phyloP scores from a whole-genome alignment of 2,797 vertebrate species.

The Chaenodraco wilsoni region DNA sequence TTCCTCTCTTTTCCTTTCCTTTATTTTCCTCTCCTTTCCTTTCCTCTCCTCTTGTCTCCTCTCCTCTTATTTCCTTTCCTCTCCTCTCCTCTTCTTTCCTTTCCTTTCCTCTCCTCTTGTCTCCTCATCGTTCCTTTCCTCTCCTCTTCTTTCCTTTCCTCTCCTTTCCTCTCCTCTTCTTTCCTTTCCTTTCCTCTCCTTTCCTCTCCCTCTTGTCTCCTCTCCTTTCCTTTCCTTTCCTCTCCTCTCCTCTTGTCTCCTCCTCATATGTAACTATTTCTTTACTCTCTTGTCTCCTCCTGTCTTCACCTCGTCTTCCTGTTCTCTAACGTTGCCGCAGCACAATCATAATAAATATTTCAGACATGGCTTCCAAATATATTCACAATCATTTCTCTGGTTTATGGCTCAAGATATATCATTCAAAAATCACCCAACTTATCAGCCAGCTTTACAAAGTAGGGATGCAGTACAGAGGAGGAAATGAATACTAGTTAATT shows the following conservation, averaged over 20 bases:
- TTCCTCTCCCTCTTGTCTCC: neutral
- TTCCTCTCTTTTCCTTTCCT: too few relatives aligned
- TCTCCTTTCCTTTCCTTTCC: too few relatives aligned
- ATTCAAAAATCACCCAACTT: neutral
- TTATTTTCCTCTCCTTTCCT: neutral
- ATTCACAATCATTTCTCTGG: constrained; percentile 38
- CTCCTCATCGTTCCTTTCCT: neutral
- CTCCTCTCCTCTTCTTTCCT: neutral
- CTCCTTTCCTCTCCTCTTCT: neutral
- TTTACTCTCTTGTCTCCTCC: constrained; percentile 20
- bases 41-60: neutral
- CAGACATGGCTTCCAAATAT: constrained; percentile 41
- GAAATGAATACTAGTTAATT: neutral
- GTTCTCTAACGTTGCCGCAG: constrained; percentile 3
- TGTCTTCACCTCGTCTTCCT: constrained; percentile 1
- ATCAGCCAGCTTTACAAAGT: constrained; percentile 17
- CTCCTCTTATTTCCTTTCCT: neutral
- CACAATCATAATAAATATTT: constrained; percentile 60
- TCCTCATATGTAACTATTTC: constrained; percentile 9
- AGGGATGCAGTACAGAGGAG: neutral
- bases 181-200: too few relatives aligned
- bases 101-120: neutral
- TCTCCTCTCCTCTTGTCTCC: neutral
- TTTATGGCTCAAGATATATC: neutral
- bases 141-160: neutral